Evolutionary conservation across 2,113 vertebrate species (phyloP).

Genomic region (Solea senegalensis): DNA sequence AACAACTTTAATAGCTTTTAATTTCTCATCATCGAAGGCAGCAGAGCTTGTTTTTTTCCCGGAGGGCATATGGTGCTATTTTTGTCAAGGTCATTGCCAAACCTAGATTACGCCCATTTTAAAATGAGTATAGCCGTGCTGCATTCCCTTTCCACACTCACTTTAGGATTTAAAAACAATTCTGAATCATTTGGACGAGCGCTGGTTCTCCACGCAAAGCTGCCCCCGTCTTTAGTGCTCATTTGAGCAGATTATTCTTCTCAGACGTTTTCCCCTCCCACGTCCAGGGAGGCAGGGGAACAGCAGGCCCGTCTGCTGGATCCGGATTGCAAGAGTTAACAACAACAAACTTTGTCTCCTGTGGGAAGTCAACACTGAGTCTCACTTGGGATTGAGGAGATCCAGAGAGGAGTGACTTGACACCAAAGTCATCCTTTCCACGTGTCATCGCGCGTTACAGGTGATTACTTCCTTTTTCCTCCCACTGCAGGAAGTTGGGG

Average conservation of each 20-base stretch:
- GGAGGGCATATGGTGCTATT: slow-evolving; percentile 31
- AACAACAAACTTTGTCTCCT: slow-evolving; percentile 62
- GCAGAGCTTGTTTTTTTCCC: slow-evolving; percentile 25
- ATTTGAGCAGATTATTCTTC: slow-evolving; percentile 65
- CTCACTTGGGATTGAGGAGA: slow-evolving; percentile 44
- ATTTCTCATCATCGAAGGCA: slow-evolving; percentile 15
- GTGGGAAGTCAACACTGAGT: slow-evolving; percentile 38
- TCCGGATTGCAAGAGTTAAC: slow-evolving; percentile 57
- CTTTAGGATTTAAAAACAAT: slow-evolving; percentile 63
- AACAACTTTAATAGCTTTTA: slow-evolving; percentile 49
- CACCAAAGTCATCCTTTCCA: not conserved
- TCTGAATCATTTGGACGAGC: slow-evolving; percentile 26
- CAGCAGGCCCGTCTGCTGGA: slow-evolving; percentile 52
- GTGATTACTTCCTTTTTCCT: slow-evolving; percentile 10
- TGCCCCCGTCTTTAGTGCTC: slow-evolving; percentile 48
- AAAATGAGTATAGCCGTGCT: slow-evolving; percentile 34
- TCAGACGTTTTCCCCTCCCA: slow-evolving; percentile 30
- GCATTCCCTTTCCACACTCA: slow-evolving; percentile 47
- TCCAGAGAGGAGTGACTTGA: slow-evolving; percentile 9
- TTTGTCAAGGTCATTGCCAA: slow-evolving; percentile 65
- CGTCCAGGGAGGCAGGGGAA: slow-evolving; percentile 26
- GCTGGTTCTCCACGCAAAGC: slow-evolving; percentile 37
- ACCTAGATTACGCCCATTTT: slow-evolving; percentile 54
- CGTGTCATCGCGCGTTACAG: slow-evolving; percentile 8
- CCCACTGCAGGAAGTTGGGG: slow-evolving; percentile 1